Conservation (phyloP, 2,113 vertebrate species). For the Entelurus aequoreus region DNA sequence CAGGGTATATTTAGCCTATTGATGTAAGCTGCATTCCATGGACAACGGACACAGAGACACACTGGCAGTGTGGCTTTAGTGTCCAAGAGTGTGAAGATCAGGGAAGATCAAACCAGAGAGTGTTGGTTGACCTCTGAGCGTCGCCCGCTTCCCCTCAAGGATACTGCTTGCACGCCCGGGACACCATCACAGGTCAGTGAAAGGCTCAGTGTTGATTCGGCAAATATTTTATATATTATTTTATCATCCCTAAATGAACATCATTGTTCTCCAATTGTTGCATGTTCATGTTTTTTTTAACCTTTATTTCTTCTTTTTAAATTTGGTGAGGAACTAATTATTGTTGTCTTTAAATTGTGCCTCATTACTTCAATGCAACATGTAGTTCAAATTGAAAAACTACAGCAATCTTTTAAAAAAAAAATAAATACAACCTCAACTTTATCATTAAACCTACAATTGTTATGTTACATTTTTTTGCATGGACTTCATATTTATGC, state of each 20-base stretch:
- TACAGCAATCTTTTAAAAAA: no score
- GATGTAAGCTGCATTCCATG: constrained; percentile 96
- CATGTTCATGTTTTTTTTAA: neutral
- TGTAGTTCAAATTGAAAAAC: no score
- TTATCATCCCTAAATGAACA: no score
- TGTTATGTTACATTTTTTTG: no score
- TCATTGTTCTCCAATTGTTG: neutral
- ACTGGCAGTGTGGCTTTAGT: constrained; percentile 79
- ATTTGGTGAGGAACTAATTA: neutral
- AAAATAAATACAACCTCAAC: no score
- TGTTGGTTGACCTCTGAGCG: constrained; percentile 65
- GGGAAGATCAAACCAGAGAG: constrained; percentile 70
- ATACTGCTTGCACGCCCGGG: constrained; percentile 46
- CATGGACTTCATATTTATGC: no score
- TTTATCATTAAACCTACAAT: no score
- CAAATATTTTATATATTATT: constrained; percentile 1
- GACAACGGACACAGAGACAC: constrained; percentile 82
- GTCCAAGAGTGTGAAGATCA: constrained; percentile 83
- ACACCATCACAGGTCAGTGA: constrained; percentile 58
- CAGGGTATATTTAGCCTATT: constrained; percentile 93
- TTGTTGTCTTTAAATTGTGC: neutral
- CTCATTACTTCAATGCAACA: neutral
- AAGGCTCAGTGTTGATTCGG: constrained; percentile 7
- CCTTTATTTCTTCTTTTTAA: neutral
- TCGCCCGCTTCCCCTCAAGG: constrained; percentile 55